Conservation (phyloP, 1,140 invertebrate species). For the Danaus melanippus region DNA sequence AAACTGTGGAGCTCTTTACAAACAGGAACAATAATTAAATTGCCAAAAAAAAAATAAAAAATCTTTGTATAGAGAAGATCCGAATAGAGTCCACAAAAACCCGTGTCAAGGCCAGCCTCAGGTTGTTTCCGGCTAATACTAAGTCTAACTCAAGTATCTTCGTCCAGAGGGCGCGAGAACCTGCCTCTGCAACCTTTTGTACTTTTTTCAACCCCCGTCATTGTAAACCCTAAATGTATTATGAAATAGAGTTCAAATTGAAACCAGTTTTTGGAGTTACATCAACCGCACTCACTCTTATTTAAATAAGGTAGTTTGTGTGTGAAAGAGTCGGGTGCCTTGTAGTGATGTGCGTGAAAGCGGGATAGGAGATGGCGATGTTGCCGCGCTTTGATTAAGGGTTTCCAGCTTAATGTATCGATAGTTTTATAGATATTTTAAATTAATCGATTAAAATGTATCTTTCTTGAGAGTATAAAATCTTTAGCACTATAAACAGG, state of each 20-base stretch:
- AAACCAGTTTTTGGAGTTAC: slow-evolving; percentile 15
- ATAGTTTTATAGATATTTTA: slow-evolving; percentile 12
- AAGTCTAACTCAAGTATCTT: slow-evolving; percentile 47
- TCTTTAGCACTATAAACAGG: too few species aligned
- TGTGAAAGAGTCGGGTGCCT: slow-evolving; percentile 33
- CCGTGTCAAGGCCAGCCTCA: slow-evolving; percentile 21
- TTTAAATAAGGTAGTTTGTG: slow-evolving; percentile 68
- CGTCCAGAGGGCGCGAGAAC: slow-evolving; percentile 48
- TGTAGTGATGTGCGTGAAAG: slow-evolving; percentile 36
- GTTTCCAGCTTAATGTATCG: slow-evolving; percentile 16
- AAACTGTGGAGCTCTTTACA: too few species aligned
- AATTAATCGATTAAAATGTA: too few species aligned
- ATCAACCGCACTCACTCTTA: slow-evolving; percentile 54
- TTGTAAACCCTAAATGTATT: slow-evolving; percentile 25
- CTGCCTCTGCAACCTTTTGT: slow-evolving; percentile 47
- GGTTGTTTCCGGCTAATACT: slow-evolving; percentile 51
- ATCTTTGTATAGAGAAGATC: too few species aligned
- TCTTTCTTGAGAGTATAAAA: too few species aligned
- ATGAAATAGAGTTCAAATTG: slow-evolving; percentile 30
- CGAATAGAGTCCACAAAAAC: too few species aligned
- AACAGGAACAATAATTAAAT: too few species aligned
- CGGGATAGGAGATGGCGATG: slow-evolving; percentile 41
- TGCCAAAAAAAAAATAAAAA: too few species aligned
- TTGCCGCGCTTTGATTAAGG: slow-evolving; percentile 52
- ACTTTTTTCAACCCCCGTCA: slow-evolving; percentile 27